A percentile compares a stretch with the other conserved stretches of the same genome.
phyloP scores from a whole-genome alignment of 2,797 vertebrate species.

The Microchirus variegatus region DNA sequence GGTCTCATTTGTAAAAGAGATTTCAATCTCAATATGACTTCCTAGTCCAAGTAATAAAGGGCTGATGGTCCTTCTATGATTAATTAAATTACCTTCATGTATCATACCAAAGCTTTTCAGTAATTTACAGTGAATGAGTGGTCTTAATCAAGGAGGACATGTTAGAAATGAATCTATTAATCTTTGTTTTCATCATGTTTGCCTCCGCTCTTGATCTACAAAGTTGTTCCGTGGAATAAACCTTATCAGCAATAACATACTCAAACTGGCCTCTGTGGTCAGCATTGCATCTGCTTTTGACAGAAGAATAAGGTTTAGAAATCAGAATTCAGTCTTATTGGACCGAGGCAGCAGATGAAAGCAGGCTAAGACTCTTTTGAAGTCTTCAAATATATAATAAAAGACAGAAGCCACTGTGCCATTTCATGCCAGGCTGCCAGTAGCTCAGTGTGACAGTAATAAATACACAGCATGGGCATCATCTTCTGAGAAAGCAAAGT shows the following conservation, averaged over 20 bases:
- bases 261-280: conserved; percentile 23
- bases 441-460: conserved; percentile 37
- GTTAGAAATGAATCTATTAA: not conserved
- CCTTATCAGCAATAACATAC: conserved; percentile 11
- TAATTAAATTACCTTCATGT: too few species aligned
- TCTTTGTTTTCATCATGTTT: not conserved
- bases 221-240: conserved; percentile 6
- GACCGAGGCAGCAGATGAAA: conserved; percentile 86
- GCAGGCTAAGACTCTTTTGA: conserved; percentile 77
- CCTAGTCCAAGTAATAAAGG: too few species aligned
- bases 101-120: too few species aligned
- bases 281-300: conserved; percentile 47
- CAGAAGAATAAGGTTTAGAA: conserved; percentile 42
- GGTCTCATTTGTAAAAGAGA: too few species aligned
- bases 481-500: conserved; percentile 22
- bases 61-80: too few species aligned
- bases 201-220: not conserved
- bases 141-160: too few species aligned
- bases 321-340: conserved; percentile 75
- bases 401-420: conserved; percentile 68
- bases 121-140: too few species aligned
- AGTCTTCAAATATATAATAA: conserved; percentile 75
- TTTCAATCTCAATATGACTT: too few species aligned
- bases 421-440: conserved; percentile 67
- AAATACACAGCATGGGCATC: conserved; percentile 24